Evolutionary conservation across 2,797 vertebrate species (phyloP).

Genomic region (Silurus aristotelis): DNA sequence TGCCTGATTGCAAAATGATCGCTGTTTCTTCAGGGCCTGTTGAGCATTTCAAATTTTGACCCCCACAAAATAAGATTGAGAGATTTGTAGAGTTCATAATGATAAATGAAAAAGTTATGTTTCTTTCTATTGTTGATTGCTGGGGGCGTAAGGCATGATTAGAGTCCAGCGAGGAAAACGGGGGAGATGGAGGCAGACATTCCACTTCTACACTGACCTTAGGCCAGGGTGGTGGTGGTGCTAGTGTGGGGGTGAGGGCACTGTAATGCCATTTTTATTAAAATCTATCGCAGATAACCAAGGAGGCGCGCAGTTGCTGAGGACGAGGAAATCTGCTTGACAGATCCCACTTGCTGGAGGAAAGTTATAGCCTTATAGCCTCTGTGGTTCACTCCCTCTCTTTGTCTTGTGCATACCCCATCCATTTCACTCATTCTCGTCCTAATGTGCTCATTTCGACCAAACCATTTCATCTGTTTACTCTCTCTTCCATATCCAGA

Average conservation of each 20-base stretch:
- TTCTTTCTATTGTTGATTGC: conserved; percentile 42
- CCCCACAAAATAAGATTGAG: not conserved
- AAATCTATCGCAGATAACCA: conserved; percentile 75
- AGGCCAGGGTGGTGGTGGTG: conserved; percentile 47
- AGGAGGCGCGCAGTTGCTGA: conserved; percentile 55
- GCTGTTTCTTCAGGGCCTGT: not conserved
- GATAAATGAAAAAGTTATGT: conserved; percentile 12
- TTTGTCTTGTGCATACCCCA: conserved; percentile 2
- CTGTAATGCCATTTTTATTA: conserved; percentile 81
- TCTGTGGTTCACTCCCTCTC: conserved; percentile 20
- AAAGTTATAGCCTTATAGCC: conserved; percentile 44
- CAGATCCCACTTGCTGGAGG: conserved; percentile 48
- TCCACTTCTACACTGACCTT: conserved; percentile 68
- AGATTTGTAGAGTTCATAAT: not conserved
- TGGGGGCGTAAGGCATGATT: conserved; percentile 50
- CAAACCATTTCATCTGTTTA: conserved; percentile 23
- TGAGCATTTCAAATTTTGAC: not conserved
- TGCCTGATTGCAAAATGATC: not conserved
- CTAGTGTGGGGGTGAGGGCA: conserved; percentile 17
- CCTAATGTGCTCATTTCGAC: not conserved
- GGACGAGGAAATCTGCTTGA: conserved; percentile 65
- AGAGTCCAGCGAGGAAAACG: conserved; percentile 30
- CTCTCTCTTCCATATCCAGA: conserved; percentile 32
- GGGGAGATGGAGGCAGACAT: conserved; percentile 66
- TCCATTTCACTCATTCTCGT: conserved; percentile 21